Percentiles rank a stretch among this genome's conserved stretches.
Evolutionary conservation across 2,113 vertebrate genomes (phyloP).

Genomic region (Silurus meridionalis): DNA sequence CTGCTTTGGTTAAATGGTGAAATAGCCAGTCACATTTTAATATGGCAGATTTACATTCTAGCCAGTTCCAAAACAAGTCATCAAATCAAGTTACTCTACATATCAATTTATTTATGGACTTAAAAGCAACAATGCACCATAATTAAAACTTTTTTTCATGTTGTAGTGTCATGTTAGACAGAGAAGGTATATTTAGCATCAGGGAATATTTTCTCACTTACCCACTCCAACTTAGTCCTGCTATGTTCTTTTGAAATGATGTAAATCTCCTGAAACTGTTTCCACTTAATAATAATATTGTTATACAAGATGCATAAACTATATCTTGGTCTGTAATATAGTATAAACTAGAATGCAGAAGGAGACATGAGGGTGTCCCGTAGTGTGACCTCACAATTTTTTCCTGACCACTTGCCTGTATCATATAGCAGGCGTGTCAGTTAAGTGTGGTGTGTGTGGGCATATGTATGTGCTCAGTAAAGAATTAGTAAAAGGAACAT

Average conservation of each 20-base stretch:
- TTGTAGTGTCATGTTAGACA: neutral
- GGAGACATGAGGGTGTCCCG: neutral
- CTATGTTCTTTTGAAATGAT: neutral
- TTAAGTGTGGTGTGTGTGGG: conserved; percentile 17
- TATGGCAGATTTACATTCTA: neutral
- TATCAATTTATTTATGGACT: neutral
- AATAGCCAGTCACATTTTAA: neutral
- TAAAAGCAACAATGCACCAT: neutral
- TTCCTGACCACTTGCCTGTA: conserved; percentile 11
- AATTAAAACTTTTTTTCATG: neutral
- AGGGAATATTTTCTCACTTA: conserved; percentile 42
- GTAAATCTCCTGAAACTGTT: neutral
- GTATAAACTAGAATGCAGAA: conserved; percentile 8
- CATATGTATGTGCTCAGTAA: conserved; percentile 42
- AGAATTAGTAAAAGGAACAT: conserved; percentile 32
- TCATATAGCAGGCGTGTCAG: conserved; percentile 6
- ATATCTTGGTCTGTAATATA: neutral
- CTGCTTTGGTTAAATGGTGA: neutral
- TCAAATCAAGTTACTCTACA: neutral
- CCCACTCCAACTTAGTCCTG: conserved; percentile 24
- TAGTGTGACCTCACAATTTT: conserved; percentile 30
- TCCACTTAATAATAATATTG: neutral
- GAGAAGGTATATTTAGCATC: conserved; percentile 18
- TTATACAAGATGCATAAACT: neutral
- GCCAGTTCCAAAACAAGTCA: neutral